Conservation (phyloP, 2,888 invertebrate species). For the Tetragonisca angustula region DNA sequence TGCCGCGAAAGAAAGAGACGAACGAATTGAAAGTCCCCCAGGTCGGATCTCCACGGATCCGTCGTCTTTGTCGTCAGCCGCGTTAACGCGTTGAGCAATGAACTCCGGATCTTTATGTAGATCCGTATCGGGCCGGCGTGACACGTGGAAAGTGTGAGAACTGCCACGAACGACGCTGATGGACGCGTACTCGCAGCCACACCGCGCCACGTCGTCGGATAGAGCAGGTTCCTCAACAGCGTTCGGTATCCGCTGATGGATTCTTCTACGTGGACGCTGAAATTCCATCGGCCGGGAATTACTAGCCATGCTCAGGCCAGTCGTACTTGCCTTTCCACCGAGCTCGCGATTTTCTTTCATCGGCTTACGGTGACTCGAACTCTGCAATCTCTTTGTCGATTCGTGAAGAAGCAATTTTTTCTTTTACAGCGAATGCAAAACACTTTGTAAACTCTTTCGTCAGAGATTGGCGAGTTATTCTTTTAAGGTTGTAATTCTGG, state of each 20-base stretch:
- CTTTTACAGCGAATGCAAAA: too few species aligned
- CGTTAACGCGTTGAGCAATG: constrained; percentile 79
- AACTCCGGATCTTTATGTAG: constrained; percentile 76
- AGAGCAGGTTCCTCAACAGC: constrained; percentile 41
- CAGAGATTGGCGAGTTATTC: too few species aligned
- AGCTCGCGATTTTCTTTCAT: background rate
- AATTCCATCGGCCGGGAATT: constrained; percentile 4
- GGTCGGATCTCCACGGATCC: constrained; percentile 42
- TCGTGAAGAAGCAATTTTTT: too few species aligned
- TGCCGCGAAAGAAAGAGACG: constrained; percentile 46
- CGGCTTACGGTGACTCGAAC: too few species aligned
- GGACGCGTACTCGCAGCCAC: constrained; percentile 40
- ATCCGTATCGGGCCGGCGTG: constrained; percentile 75
- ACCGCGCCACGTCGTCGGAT: background rate
- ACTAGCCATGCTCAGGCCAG: background rate
- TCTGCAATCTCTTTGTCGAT: too few species aligned
- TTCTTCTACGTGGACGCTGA: constrained; percentile 1
- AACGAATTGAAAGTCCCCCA: background rate
- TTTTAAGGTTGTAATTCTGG: too few species aligned
- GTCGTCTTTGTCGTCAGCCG: constrained; percentile 52
- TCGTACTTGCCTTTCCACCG: background rate
- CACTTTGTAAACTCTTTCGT: too few species aligned
- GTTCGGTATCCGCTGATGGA: constrained; percentile 37
- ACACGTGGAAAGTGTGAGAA: constrained; percentile 82
- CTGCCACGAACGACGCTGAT: constrained; percentile 58